Evolutionary conservation across 2,113 vertebrate genomes (phyloP), one percentile per base, ranked within the genome.

Genomic region (Ophiodon elongatus): DNA sequence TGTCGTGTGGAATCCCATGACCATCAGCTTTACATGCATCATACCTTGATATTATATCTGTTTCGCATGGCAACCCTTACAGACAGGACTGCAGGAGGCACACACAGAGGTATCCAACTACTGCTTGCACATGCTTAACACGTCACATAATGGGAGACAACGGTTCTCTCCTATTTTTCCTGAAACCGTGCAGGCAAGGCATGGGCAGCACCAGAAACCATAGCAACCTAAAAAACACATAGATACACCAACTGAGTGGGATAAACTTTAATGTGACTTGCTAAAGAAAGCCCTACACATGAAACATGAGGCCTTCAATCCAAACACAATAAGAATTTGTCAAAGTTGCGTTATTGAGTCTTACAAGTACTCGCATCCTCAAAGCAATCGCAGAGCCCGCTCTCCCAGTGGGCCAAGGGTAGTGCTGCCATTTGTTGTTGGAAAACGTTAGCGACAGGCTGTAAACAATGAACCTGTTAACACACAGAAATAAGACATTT

Each of bases 1-100:
- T 25, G 1, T 54, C 5, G 11, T 41, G 17, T 43, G 13, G 39
- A 25, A 29, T 37, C 33, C 3, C 0, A 6, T 21, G n/a, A n/a
- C n/a, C 15, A 13, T 59, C 39, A 66, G 6, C 45, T 70, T 15
- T n/a, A 5, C 1, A 33, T 3, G 3, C 2, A 1, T 45, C 81
- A 0, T 83, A 93, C 93, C 89, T 88, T 86, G 59, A 94, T 92
- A 1, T 47, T 31, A 50, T 89, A 88, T 86, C 6, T 86, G 79
- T 81, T n/a, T 37, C 93, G 60, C 7, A 93, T 23, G 14, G 54
- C 66, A 27, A 47, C 74, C 21, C 93, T 66, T 0, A 93, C 14
- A 27, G 76, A 21, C 31, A 94, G 3, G 25, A 0, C 47, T 0
- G 84, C 91, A 0, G 89, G 84, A 8, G 91, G 86, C 8, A 19